Percentiles rank a stretch among this genome's conserved stretches.
These are phyloP conservation scores for Eulemur albifrons DNA, from an alignment of 2,797 vertebrate species.

Conservation along the genomic window DNA sequence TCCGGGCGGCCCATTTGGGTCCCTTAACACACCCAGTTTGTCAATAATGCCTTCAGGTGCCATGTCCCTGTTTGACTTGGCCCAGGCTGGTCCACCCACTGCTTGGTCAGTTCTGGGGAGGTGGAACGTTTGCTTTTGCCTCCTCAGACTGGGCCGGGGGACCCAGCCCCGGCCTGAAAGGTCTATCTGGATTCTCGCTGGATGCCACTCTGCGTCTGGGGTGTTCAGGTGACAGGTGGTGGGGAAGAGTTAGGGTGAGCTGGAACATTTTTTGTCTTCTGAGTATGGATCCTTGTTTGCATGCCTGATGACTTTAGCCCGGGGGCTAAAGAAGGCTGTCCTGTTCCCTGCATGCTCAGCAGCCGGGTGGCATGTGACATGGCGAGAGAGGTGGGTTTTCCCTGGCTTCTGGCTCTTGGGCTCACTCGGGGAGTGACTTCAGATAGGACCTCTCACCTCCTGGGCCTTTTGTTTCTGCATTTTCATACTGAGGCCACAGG, in stretches of 20 bases:
- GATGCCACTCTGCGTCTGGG: not conserved
- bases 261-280: not conserved
- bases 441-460: not conserved
- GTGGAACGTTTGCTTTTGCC: not conserved
- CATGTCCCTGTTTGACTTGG: conserved; percentile 44
- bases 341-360: rapidly evolving
- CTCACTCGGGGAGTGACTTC: not conserved
- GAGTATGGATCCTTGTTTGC: not conserved
- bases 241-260: not conserved
- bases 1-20: not conserved
- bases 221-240: not conserved
- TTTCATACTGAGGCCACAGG: not conserved
- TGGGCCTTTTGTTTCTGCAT: not conserved
- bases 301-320: not conserved
- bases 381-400: not conserved
- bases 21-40: conserved; percentile 42
- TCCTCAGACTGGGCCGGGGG: rapidly evolving
- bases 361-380: rapidly evolving
- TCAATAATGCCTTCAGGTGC: not conserved
- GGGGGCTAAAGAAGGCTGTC: not conserved
- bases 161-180: not conserved
- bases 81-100: not conserved
- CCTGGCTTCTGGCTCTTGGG: not conserved
- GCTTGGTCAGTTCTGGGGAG: not conserved
- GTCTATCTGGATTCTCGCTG: not conserved